These are phyloP conservation scores for Montifringilla adamsi DNA, from an alignment of 2,113 vertebrate genomes.

Conservation along the genomic window DNA sequence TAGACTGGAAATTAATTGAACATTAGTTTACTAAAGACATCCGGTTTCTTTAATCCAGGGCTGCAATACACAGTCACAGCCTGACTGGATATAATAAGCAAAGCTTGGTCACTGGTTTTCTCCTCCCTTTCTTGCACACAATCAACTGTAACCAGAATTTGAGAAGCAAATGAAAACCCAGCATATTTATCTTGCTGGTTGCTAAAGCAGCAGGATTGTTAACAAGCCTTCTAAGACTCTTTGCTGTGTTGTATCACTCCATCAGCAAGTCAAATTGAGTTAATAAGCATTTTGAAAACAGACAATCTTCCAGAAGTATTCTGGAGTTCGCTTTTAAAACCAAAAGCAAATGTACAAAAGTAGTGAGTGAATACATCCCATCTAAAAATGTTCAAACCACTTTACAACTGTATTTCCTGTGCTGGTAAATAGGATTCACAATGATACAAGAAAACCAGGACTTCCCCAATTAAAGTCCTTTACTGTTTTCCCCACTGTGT, in stretches of 20 bases:
- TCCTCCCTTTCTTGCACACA: not conserved
- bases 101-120: not conserved
- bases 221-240: not conserved
- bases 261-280: not conserved
- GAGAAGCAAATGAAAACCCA: not conserved
- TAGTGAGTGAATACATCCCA: not conserved
- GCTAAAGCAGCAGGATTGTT: not conserved
- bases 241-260: not conserved
- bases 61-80: not conserved
- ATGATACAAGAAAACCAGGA: not conserved
- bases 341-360: not conserved
- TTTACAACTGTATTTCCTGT: not conserved
- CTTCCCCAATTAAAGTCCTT: not conserved
- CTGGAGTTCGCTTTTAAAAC: not conserved
- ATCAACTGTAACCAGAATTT: not conserved
- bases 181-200: not conserved
- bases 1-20: conserved; percentile 62
- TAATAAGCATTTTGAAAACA: not conserved
- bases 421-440: not conserved
- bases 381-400: not conserved
- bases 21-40: conserved; percentile 36
- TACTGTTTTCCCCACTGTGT: not conserved
- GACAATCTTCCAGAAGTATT: not conserved
- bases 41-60: not conserved
- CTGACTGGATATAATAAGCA: not conserved